Evolutionary conservation across 2,113 vertebrate genomes (phyloP), one percentile per base, ranked within the genome.

Genomic region (Ageneiosus marmoratus): DNA sequence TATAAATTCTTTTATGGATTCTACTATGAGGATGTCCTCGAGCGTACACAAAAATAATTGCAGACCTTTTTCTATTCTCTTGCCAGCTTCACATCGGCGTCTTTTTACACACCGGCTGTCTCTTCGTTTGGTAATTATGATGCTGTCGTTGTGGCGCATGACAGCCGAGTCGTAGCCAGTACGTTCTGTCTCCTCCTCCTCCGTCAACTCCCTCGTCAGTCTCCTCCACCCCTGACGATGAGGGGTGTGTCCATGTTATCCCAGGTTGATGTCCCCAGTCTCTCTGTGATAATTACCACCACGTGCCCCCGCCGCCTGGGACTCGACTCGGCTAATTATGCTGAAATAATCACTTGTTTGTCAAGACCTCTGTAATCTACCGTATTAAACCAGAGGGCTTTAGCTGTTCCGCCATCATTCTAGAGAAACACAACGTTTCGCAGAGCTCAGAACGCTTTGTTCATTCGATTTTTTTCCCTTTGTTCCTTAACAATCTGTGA

Each of bases 311-410:
- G 88, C 89, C 88, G 88, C 83, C 32, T 80, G 90, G 90, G 91
- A 93, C 86, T 78, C 84, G 86, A 86, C 84, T 86, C 79, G 89
- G 89, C 90, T 93, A 94, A 94, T 94, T 94, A 91, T 89, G 80
- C 86, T 77, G 88, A 80, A 92, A 91, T 91, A 92, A 92, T 92
- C 91, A 88, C 92, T 90, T 92, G 92, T 92, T 93, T 93, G 91
- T 93, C 91, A 89, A 88, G 91, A 90, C 88, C 92, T 90, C 88
- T 84, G 86, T 89, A 86, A 91, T 88, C 88, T 73, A 11, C 62
- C 81, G 32, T 76, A 80, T 88, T 89, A 91, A 90, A 91, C 88
- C 82, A 32, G 84, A 65, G 55, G 76, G 63, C 46, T 51, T 41
- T 34, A 29, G 72, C 53, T 50, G 27, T 34, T 78, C 46, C 24